A percentile compares a stretch with the other conserved stretches of the same genome.
These are phyloP conservation scores for Drosophila grimshawi DNA, from an alignment of 1,140 invertebrate genomes.

Conservation along the genomic window DNA sequence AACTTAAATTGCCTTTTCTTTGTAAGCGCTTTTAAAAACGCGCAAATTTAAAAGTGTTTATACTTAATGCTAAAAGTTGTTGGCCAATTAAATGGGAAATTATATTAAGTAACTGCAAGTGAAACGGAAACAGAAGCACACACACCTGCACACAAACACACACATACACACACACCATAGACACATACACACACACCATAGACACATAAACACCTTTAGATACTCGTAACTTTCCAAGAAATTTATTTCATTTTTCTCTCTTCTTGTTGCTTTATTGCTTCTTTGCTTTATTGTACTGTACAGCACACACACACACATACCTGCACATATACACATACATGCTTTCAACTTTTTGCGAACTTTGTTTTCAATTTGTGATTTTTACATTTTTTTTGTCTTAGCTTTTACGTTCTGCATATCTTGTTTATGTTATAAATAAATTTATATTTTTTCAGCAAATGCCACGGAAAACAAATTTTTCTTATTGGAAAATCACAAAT, in stretches of 20 bases:
- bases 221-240: slow-evolving; percentile 50
- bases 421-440: slow-evolving; percentile 79
- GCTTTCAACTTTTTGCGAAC: slow-evolving; percentile 42
- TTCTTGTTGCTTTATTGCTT: slow-evolving; percentile 13
- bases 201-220: background rate
- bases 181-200: slow-evolving; percentile 4
- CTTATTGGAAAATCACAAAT: slow-evolving; percentile 2
- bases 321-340: background rate
- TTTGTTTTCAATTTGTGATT: slow-evolving; percentile 39
- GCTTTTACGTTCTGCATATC: slow-evolving; percentile 36
- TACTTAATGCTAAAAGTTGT: no score
- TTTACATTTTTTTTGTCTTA: slow-evolving; percentile 40
- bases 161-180: slow-evolving; percentile 6
- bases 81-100: slow-evolving; percentile 18
- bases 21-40: background rate
- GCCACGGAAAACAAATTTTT: slow-evolving; percentile 35
- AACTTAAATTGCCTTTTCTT: background rate
- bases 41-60: background rate
- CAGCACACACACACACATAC: slow-evolving; percentile 10
- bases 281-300: slow-evolving; percentile 46
- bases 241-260: slow-evolving; percentile 25
- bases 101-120: slow-evolving; percentile 31
- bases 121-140: slow-evolving; percentile 13
- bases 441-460: slow-evolving; percentile 62
- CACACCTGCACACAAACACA: slow-evolving; percentile 6